These are phyloP conservation scores for Hassar affinis DNA, from an alignment of 2,113 vertebrate species.

Conservation along the genomic window DNA sequence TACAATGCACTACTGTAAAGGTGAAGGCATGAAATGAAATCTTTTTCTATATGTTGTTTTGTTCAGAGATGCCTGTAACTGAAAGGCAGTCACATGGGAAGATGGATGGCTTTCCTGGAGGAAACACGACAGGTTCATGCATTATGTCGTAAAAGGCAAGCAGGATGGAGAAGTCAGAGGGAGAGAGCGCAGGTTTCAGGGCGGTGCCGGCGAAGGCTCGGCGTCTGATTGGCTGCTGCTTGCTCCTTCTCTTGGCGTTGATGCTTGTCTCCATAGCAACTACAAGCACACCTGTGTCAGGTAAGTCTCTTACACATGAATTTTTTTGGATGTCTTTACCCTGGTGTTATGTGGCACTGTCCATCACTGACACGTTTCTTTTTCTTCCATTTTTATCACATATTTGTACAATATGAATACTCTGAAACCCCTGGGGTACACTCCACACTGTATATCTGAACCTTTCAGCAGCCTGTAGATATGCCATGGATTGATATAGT, in stretches of 20 bases:
- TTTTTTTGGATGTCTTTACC: background rate
- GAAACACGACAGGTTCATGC: conserved; percentile 30
- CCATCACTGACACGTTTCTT: background rate
- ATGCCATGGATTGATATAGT: background rate
- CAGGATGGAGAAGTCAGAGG: conserved; percentile 56
- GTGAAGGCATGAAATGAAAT: background rate
- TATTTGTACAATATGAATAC: background rate
- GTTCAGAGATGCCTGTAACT: conserved; percentile 24
- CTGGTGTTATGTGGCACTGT: background rate
- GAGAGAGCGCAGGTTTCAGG: conserved; percentile 45
- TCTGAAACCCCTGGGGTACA: background rate
- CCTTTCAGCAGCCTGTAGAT: background rate
- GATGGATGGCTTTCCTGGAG: conserved; percentile 43
- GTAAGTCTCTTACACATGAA: conserved; percentile 47
- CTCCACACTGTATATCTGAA: background rate
- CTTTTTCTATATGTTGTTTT: background rate
- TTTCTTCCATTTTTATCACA: background rate
- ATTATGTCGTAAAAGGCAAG: conserved; percentile 35
- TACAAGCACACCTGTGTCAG: conserved; percentile 62
- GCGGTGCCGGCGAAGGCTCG: conserved; percentile 47
- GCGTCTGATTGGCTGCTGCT: conserved; percentile 38
- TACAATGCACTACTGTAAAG: background rate
- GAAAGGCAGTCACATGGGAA: conserved; percentile 29
- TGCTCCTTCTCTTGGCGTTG: conserved; percentile 50
- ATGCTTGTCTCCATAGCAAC: conserved; percentile 61